Base-by-base conservation (phyloP, 2,797 vertebrate genomes). In the Myripristis murdjan region DNA sequence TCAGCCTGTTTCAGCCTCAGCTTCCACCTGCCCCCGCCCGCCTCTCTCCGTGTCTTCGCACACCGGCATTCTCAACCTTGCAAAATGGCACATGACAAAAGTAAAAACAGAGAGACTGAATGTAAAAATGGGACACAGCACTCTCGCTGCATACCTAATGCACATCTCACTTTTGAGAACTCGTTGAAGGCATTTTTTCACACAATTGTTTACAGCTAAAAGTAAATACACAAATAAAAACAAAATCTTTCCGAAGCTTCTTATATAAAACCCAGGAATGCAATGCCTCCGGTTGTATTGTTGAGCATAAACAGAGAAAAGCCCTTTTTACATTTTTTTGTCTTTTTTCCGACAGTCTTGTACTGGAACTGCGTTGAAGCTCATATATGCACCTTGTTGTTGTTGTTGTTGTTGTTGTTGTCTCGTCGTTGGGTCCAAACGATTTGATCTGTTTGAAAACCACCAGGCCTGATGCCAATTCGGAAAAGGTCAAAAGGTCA, bases 221-320 rank as follows among this genome's bases (percentile, higher is more conserved):
- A 85, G 89, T 83, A 93, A 91, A 89, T 84, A 86, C 88, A 91
- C 87, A 81, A 41, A 68, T 75, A 87, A 63, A 77, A 73, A 86
- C 70, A 79, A 56, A 77, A 92, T 89, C 39, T 75, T 87, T 84
- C 82, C 79, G 79, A 92, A 91, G 90, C 89, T 89, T 93, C 31
- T 91, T 92, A 90, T 92, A 93, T 78, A 92, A 93, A 94, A 93
- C 87, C 82, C 89, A 93, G 93, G 92, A 94, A 94, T 91, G 90
- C 89, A 89, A 88, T 90, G 93, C 89, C 90, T 93, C 91, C 77
- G 89, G 87, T n/a, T 89, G 91, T 89, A 87, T 89, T 83, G 83
- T 89, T 88, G 87, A 94, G 92, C 92, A 59, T 84, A 87, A 93
- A 94, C 91, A 92, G 89, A 92, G 90, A 95, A n/a, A 95, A 95